These are phyloP conservation scores for Hedychridium roseum DNA, from an alignment of 2,888 invertebrate species.

Conservation along the genomic window DNA sequence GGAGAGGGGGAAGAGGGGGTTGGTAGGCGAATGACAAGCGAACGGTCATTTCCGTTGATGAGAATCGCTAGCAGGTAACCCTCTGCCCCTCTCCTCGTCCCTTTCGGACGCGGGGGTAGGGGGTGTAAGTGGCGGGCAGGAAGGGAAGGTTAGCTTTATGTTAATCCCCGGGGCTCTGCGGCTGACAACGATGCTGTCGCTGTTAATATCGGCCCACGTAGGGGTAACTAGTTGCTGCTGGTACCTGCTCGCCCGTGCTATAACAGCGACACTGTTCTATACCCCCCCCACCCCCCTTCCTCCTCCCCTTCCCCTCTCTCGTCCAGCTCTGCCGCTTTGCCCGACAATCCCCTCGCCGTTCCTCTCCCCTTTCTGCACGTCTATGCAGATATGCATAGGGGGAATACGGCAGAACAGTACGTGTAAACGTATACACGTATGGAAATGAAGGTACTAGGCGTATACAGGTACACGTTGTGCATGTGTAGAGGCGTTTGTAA, in stretches of 20 bases:
- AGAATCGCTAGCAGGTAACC: too few relatives aligned
- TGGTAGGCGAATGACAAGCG: conserved; percentile 21
- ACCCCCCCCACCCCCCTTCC: too few relatives aligned
- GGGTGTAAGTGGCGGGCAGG: conserved; percentile 33
- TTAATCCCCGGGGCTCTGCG: conserved; percentile 56
- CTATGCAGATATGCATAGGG: too few relatives aligned
- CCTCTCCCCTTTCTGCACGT: too few relatives aligned
- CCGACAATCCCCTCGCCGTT: too few relatives aligned
- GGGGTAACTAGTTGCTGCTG: conserved; percentile 52
- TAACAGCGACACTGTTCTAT: too few relatives aligned
- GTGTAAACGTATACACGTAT: too few relatives aligned
- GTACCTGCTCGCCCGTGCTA: conserved; percentile 44
- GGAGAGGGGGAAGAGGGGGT: neutral
- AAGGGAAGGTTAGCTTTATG: conserved; percentile 55
- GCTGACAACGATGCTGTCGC: conserved; percentile 58
- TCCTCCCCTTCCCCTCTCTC: neutral
- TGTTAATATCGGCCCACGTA: conserved; percentile 60
- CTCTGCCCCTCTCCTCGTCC: too few relatives aligned
- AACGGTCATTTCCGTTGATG: conserved; percentile 30
- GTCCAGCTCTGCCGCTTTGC: neutral
- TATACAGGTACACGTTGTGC: too few relatives aligned
- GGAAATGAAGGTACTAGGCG: too few relatives aligned
- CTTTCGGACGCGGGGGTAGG: conserved; percentile 34
- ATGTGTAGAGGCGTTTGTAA: too few relatives aligned
- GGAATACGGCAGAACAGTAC: too few relatives aligned